A percentile compares a stretch with the other conserved stretches of the same genome.
Evolutionary conservation across 2,888 invertebrate genomes (phyloP).

Genomic region (Nemapogon koenigi): DNA sequence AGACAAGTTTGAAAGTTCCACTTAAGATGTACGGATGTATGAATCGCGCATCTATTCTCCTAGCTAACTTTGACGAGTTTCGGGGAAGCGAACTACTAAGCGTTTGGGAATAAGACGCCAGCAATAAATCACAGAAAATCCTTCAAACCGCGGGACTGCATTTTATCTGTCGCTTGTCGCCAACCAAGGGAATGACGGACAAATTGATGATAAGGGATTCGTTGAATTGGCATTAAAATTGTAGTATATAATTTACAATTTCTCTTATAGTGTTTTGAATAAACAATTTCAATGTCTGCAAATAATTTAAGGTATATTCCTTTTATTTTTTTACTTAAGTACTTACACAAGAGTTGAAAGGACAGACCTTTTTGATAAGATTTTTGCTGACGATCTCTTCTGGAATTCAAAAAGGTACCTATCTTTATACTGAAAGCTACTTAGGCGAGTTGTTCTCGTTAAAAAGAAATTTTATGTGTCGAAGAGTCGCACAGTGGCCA

Average conservation of each 20-base stretch:
- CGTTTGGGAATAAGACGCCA: too few species aligned
- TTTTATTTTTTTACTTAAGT: too few species aligned
- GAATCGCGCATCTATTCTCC: too few species aligned
- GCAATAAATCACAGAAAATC: conserved; percentile 34
- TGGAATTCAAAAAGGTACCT: conserved; percentile 8
- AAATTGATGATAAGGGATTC: conserved; percentile 36
- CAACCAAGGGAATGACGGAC: conserved; percentile 22
- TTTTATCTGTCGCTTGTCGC: conserved; percentile 41
- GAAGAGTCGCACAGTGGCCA: conserved; percentile 15
- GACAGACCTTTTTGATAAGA: conserved; percentile 7
- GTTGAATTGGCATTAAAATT: too few species aligned
- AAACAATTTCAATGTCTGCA: too few species aligned
- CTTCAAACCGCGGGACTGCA: conserved; percentile 29
- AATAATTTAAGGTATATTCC: too few species aligned
- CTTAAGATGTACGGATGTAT: too few species aligned
- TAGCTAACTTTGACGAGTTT: too few species aligned
- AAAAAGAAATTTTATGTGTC: conserved; percentile 17
- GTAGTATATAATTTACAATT: too few species aligned
- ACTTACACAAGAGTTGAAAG: conserved; percentile 2
- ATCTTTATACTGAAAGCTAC: conserved; percentile 7
- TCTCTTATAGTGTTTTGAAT: too few species aligned
- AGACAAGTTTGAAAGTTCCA: too few species aligned
- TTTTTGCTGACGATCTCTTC: conserved; percentile 7
- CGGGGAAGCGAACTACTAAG: too few species aligned
- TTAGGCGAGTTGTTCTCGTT: conserved; percentile 11